Conservation (phyloP, 2,797 vertebrate species). For the Malacoraja senta region DNA sequence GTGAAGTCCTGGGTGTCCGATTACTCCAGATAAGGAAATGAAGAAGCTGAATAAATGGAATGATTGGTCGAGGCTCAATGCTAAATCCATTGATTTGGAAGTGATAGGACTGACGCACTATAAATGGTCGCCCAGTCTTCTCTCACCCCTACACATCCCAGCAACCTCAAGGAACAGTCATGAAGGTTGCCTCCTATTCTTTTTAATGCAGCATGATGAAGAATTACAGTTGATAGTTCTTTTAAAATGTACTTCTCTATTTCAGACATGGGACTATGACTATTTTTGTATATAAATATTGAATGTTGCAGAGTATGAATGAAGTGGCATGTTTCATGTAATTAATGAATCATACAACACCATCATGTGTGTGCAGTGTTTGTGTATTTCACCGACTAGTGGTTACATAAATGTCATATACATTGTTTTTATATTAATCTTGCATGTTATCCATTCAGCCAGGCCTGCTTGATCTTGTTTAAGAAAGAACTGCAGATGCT, state of each 20-base stretch:
- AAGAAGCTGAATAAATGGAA: neutral
- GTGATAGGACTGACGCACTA: neutral
- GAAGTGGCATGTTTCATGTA: neutral
- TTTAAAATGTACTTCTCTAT: neutral
- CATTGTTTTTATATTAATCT: too few species aligned
- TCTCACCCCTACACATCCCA: too few species aligned
- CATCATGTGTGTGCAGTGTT: neutral
- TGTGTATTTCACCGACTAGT: too few species aligned
- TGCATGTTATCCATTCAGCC: too few species aligned
- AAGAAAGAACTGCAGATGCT: too few species aligned
- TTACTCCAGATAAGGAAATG: neutral
- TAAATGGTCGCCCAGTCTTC: neutral
- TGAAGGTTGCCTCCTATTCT: neutral
- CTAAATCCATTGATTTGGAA: slow-evolving; percentile 9
- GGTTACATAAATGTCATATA: neutral
- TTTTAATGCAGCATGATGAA: neutral
- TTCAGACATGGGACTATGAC: neutral
- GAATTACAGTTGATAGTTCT: neutral
- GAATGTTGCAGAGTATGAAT: neutral
- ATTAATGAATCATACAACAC: neutral
- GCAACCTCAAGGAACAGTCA: too few species aligned
- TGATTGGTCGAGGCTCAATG: slow-evolving; percentile 6
- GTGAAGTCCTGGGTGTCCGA: neutral
- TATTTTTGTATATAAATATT: neutral
- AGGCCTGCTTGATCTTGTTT: too few species aligned